Base-by-base conservation (phyloP, 2,888 invertebrate genomes). In the Mesorhabditis spiculigera region DNA sequence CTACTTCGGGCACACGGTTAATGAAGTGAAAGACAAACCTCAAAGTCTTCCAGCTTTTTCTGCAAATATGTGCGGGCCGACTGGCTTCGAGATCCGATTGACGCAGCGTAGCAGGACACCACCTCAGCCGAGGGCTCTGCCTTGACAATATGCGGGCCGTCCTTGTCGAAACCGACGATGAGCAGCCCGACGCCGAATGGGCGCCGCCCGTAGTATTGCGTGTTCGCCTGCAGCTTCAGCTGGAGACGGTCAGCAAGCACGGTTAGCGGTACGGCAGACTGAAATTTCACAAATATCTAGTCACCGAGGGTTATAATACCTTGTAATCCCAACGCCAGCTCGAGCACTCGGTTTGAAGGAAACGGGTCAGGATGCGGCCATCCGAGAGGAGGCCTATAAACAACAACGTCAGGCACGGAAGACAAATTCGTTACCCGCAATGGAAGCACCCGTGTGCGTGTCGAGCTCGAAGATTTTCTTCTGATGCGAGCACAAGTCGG, bases 171-270 rank as follows among this genome's bases (percentile, higher is more conserved):
- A 50, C 97, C 98, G 82, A 93, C 94, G 5, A 98, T 93, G 42
- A 99, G 89, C n/a, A 99, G 89, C 2, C 98, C 98, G 28, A 99
- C 97, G 62, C 98, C 98, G 82, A 94, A 94, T 0, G 98, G 98
- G 71, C 98, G 90, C 83, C 95, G 91, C 85, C 97, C 97, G 83
- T 99, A 98, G 74, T 95, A 90, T 88, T 99, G 98, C 0, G 98
- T 99, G 75, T 95, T 95, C 4, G 92, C 90, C 88, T 94, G 97
- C 92, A 96, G 94, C 88, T 95, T 50, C 58, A 50, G n/a, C 64
- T 63, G 64, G 58, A 50, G 10, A 10, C 58, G 58, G n/a, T 50
- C n/a, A n/a, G 10, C 8, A 50, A 50, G 58, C 58, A 50, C 8
- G 58, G 10, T 50, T n/a, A 50, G 58, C n/a, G 58, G 58, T 13